Evolutionary conservation across 1,140 invertebrate species (phyloP).

Genomic region (Heterodera schachtii): DNA sequence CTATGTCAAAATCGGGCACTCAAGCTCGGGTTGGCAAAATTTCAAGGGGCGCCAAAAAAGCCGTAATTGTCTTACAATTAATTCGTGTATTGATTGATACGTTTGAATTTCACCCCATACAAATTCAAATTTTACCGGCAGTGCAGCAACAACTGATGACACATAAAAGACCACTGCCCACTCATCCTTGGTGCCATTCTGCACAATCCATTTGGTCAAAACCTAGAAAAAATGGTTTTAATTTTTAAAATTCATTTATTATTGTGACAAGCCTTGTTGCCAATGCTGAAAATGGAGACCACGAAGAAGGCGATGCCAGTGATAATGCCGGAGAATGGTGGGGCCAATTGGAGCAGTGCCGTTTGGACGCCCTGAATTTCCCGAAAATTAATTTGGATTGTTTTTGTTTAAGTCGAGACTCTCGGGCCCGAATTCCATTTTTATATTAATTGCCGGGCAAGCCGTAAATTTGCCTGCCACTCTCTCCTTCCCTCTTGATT

Average conservation of each 20-base stretch:
- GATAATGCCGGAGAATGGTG: conserved; percentile 61
- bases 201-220: conserved; percentile 63
- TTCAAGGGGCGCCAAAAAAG: too few species aligned
- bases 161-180: conserved; percentile 64
- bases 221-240: conserved; percentile 21
- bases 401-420: too few species aligned
- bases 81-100: too few species aligned
- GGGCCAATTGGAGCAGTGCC: conserved; percentile 61
- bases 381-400: background rate
- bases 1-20: too few species aligned
- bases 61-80: too few species aligned
- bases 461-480: too few species aligned
- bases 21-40: too few species aligned
- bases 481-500: too few species aligned
- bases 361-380: conserved; percentile 53
- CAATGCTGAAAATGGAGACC: conserved; percentile 64
- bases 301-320: conserved; percentile 57
- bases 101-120: too few species aligned
- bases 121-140: conserved; percentile 44
- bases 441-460: too few species aligned
- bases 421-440: too few species aligned
- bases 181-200: conserved; percentile 58
- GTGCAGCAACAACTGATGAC: conserved; percentile 56
- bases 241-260: too few species aligned
- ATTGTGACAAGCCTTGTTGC: conserved; percentile 44